Evolutionary conservation across 1,140 invertebrate species (phyloP), one percentile per base, ranked within the genome.

Genomic region (Drosophila orena): DNA sequence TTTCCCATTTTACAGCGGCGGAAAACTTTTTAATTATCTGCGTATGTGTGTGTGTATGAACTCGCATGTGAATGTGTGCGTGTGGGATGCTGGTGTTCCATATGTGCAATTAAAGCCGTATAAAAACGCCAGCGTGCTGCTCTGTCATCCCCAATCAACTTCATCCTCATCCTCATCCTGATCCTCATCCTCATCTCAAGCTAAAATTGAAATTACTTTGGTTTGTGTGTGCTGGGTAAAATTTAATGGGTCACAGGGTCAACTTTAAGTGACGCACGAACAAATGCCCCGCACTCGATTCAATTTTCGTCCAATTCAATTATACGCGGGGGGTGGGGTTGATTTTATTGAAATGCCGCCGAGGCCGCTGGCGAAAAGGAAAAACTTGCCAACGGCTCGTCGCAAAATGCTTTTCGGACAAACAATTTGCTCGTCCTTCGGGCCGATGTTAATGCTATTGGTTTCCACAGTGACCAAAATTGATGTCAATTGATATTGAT

Each of bases 401-500:
- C 62, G 70, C 38, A 77, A 77, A 77, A 69, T 42, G 54, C 43
- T 59, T 44, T 58, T 42, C 46, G 52, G 50, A 53, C 55, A 38
- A 38, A 38, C 62, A 77, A 77, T 70, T 60, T 55, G 46, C 49
- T 10, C 4, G 27, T 7, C 20, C 22, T 38, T 14, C 35, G 22
- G 24, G n/a, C 22, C 34, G 24, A 15, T 52, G 24, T 68, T 59
- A 70, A 70, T 70, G 66, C 62, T 22, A 70, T 70, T 69, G 50
- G 43, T 47, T 70, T 17, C 52, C 74, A 52, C 50, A 46, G 42
- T 38, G 11, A 53, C 56, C 73, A 8, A 77, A 77, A 77, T 77
- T 77, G 64, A 77, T 77, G 74, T 77, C 75, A 77, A 77, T 77
- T 77, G 75, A 77, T 77, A 77, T 77, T 77, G 75, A 77, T 77